Percentiles rank a stretch among this genome's conserved stretches.
These are phyloP conservation scores for Orthonychiurus folsomi DNA, from an alignment of 2,888 invertebrate genomes.

Conservation along the genomic window DNA sequence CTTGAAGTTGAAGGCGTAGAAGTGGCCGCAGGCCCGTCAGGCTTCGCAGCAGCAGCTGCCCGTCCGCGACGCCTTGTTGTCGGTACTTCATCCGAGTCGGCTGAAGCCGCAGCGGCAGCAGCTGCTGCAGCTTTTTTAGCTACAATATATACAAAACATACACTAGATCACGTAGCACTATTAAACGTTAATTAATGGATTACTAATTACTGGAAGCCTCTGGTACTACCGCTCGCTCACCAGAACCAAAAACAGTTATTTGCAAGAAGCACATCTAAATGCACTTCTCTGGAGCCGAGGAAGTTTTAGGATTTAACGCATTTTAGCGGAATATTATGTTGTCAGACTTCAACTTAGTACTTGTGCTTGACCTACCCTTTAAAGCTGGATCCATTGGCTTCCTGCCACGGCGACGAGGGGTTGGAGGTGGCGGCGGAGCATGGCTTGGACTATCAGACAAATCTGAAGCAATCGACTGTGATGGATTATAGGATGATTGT, in stretches of 20 bases:
- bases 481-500: neutral
- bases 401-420: neutral
- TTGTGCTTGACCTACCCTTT: neutral
- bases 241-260: too few species aligned
- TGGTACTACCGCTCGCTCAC: too few species aligned
- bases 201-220: too few species aligned
- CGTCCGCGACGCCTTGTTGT: slow-evolving; percentile 21
- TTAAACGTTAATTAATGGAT: too few species aligned
- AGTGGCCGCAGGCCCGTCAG: slow-evolving; percentile 46
- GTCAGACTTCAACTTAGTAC: too few species aligned
- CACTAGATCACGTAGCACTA: too few species aligned
- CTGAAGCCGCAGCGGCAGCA: neutral
- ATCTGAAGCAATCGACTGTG: too few species aligned
- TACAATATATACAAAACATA: too few species aligned
- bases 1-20: slow-evolving; percentile 43
- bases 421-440: neutral
- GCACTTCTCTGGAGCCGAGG: too few species aligned
- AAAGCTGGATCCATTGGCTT: neutral
- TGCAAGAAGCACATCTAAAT: too few species aligned
- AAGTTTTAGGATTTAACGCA: too few species aligned
- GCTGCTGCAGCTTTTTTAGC: neutral
- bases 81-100: neutral
- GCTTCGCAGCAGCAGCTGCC: slow-evolving; percentile 14
- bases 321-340: too few species aligned
- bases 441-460: neutral